Evolutionary conservation across 2,888 invertebrate species (phyloP).

Genomic region (Yponomeuta malinellus): DNA sequence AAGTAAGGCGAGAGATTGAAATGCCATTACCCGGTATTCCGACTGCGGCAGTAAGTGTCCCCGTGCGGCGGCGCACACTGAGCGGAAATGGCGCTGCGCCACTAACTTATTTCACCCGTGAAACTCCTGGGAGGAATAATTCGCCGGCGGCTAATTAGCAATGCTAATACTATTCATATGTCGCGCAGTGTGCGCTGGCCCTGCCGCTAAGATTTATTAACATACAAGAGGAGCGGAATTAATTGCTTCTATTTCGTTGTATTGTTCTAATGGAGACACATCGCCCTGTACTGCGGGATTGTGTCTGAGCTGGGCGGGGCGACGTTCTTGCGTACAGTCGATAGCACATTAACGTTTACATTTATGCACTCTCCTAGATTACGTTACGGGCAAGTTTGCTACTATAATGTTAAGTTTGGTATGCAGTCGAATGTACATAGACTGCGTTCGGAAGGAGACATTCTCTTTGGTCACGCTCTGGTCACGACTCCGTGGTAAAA

Average conservation of each 20-base stretch:
- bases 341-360: no score
- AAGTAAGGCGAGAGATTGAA: conserved; percentile 1
- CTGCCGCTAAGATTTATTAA: background rate
- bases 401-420: no score
- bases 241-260: conserved; percentile 3
- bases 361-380: no score
- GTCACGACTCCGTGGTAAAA: no score
- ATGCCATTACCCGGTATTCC: background rate
- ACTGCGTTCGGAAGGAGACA: no score
- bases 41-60: background rate
- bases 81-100: background rate
- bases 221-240: background rate
- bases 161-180: conserved; percentile 1
- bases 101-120: conserved; percentile 1
- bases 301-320: background rate
- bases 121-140: conserved; percentile 3
- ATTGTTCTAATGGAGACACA: conserved; percentile 3
- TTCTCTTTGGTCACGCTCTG: no score
- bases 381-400: no score
- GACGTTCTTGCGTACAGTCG: background rate
- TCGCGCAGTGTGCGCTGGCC: background rate
- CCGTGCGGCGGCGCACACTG: background rate
- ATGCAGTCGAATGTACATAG: no score
- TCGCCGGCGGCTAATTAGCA: conserved; percentile 2
- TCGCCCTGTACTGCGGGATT: background rate